Evolutionary conservation across 2,797 vertebrate species (phyloP), one percentile per base, ranked within the genome.

Genomic region (Typhlichthys eigenmanni): DNA sequence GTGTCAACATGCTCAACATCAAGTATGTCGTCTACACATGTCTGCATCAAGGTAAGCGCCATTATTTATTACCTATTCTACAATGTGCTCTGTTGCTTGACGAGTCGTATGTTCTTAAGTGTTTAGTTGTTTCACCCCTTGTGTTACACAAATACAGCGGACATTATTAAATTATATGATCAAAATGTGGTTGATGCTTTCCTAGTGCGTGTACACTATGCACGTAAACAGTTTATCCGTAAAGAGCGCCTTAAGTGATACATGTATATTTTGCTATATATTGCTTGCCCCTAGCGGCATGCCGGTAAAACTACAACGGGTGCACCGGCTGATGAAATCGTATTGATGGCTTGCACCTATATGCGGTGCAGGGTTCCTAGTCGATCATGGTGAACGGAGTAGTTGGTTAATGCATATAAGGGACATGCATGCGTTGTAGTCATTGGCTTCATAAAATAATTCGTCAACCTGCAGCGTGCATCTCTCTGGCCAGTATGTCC

Each of bases 1-100:
- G 62, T 92, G 85, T 72, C 91, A 88, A 58, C 78, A 81, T 45
- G 43, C 84, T 5, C 89, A 88, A 60, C 83, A 81, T 2, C 91
- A 90, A 63, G 72, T 76, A n/a, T 92, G 92, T 55, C 82, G 85
- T 12, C 83, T 96, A 13, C 94, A 96, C 82, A 82, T 89, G 64
- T 92, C 91, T 55, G 82, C 82, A 0, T 54, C 74, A 60, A 93
- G 95, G 95, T 96, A 87, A 81, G 90, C 68, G n/a, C 51, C 4
- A 55, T 11, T 56, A 13, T 5, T 64, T 0, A 16, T 29, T 55
- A 13, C 0, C 13, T 24, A 47, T 19, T 58, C 17, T 9, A 29
- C 11, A 24, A 8, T 58, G 12, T 57, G n/a, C 19, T 19, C 19
- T 19, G 19, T 19, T 19, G 19, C 3, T 29, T 13, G 46, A 47